Evolutionary conservation across 1,140 invertebrate species (phyloP).

Genomic region (Potamilus streckersoni): DNA sequence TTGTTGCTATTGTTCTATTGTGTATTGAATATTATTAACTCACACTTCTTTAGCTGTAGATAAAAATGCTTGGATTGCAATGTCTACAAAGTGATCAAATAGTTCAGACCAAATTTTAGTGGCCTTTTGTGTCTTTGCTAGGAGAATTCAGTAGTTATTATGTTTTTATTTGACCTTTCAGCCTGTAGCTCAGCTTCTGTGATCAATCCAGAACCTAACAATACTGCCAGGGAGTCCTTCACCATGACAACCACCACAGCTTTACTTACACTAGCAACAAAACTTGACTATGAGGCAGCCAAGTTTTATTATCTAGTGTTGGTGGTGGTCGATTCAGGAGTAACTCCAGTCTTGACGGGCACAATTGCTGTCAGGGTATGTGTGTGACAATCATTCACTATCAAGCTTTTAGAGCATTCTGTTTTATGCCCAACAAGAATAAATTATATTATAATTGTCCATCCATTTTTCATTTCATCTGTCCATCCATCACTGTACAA

Average conservation of each 20-base stretch:
- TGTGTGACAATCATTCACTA: no score
- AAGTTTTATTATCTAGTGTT: conserved; percentile 32
- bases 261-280: conserved; percentile 35
- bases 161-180: conserved; percentile 12
- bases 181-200: conserved; percentile 29
- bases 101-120: not conserved
- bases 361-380: conserved; percentile 40
- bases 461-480: no score
- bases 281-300: conserved; percentile 41
- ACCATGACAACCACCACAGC: conserved; percentile 31
- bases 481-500: no score
- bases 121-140: not conserved
- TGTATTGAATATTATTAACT: no score
- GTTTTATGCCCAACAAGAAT: no score
- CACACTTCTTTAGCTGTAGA: no score
- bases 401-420: no score
- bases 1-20: no score
- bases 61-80: not conserved
- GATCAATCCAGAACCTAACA: conserved; percentile 28
- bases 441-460: no score
- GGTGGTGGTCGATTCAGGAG: conserved; percentile 33
- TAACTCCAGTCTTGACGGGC: conserved; percentile 35
- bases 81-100: not conserved
- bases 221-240: conserved; percentile 27
- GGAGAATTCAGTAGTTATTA: not conserved